These are phyloP conservation scores for Zeugodacus cucurbitae DNA, from an alignment of 1,140 invertebrate genomes.

Conservation along the genomic window DNA sequence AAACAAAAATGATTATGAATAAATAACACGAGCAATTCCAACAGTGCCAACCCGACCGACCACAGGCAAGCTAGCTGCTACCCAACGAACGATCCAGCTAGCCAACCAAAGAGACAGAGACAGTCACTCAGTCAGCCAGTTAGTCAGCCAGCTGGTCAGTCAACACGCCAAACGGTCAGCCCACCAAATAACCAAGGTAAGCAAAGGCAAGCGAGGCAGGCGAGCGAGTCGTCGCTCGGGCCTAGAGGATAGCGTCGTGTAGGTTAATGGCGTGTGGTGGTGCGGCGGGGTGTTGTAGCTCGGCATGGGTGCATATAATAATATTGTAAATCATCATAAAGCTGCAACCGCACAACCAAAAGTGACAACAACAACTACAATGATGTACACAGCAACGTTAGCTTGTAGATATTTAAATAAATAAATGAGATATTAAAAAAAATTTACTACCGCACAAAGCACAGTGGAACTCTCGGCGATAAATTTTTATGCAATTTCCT, in stretches of 20 bases:
- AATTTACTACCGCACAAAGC: background rate
- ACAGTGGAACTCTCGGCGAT: background rate
- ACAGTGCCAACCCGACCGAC: background rate
- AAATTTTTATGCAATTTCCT: background rate
- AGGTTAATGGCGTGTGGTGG: background rate
- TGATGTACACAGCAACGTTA: background rate
- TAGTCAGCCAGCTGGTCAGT: background rate
- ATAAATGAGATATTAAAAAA: background rate
- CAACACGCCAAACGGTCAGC: background rate
- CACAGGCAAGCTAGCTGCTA: background rate
- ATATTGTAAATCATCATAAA: constrained; percentile 39
- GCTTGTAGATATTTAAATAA: background rate
- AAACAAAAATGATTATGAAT: background rate
- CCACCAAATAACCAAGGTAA: background rate
- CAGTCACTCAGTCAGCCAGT: background rate
- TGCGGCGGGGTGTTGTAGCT: background rate
- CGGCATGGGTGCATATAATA: constrained; percentile 34
- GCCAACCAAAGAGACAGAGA: background rate
- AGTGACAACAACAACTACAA: constrained; percentile 13
- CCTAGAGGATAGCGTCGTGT: background rate
- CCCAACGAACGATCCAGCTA: background rate
- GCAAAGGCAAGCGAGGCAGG: background rate
- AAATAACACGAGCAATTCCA: constrained; percentile 8
- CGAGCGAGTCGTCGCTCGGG: background rate
- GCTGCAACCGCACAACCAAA: constrained; percentile 33